These are phyloP conservation scores for Dichetophora obliterata DNA, from an alignment of 2,888 invertebrate genomes.

Conservation along the genomic window DNA sequence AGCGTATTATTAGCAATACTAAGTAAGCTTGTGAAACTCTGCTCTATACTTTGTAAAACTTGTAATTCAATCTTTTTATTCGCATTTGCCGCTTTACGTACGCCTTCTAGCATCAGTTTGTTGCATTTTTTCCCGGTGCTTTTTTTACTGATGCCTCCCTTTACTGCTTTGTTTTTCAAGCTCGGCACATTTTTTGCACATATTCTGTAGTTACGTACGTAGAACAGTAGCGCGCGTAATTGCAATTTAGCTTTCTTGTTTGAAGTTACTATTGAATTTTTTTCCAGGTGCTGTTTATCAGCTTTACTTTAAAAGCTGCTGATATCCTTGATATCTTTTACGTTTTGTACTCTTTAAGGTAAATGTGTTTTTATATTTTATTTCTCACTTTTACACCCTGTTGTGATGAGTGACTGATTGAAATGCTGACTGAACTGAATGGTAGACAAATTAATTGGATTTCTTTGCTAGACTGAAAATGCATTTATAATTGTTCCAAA, in stretches of 20 bases:
- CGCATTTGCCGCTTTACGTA: background rate
- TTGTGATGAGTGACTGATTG: slow-evolving; percentile 41
- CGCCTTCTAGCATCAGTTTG: background rate
- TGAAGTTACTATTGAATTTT: slow-evolving; percentile 16
- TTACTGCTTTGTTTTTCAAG: background rate
- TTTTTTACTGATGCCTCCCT: background rate
- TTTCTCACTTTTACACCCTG: background rate
- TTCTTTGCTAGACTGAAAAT: slow-evolving; percentile 47
- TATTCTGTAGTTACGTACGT: slow-evolving; percentile 31
- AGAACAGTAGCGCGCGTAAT: slow-evolving; percentile 50
- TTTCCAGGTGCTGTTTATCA: slow-evolving; percentile 1
- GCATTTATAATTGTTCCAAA: slow-evolving; percentile 41
- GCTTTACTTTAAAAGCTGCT: background rate
- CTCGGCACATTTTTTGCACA: background rate
- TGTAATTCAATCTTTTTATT: background rate
- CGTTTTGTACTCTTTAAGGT: background rate
- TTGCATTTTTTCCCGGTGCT: background rate
- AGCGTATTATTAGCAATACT: no score
- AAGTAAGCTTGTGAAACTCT: no score
- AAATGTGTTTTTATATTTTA: background rate
- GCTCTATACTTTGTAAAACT: background rate
- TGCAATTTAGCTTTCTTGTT: slow-evolving; percentile 62
- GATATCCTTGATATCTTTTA: background rate
- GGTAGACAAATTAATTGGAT: slow-evolving; percentile 56
- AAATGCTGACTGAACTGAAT: slow-evolving; percentile 41